Conservation (phyloP, 1,140 invertebrate genomes). For the Yoshiicerus persimilis region DNA sequence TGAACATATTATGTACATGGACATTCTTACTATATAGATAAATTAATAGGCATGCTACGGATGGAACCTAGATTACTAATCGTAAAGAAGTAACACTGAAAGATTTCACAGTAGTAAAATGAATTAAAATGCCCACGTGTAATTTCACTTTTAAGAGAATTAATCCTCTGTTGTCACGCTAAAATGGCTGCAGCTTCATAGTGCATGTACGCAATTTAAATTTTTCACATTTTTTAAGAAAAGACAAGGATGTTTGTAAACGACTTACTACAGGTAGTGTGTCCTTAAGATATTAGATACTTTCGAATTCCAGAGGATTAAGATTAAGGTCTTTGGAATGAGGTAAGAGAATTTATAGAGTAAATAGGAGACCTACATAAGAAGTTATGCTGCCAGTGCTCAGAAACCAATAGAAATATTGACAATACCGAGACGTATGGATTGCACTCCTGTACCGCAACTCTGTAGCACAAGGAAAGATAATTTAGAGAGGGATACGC, state of each 20-base stretch:
- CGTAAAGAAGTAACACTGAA: neutral
- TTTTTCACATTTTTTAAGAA: too few species aligned
- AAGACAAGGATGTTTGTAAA: too few species aligned
- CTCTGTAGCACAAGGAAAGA: neutral
- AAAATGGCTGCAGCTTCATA: neutral
- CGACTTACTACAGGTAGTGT: neutral
- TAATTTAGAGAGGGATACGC: neutral
- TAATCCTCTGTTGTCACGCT: neutral
- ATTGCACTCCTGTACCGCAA: neutral
- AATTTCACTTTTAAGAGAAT: neutral
- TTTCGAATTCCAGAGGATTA: neutral
- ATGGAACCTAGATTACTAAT: neutral
- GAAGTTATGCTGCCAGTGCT: neutral
- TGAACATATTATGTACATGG: neutral
- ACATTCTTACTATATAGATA: neutral
- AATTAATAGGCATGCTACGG: too few species aligned
- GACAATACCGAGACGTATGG: neutral
- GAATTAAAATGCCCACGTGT: neutral
- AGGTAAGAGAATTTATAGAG: neutral
- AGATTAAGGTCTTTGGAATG: neutral
- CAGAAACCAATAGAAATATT: neutral
- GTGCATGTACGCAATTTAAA: too few species aligned
- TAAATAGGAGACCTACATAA: neutral
- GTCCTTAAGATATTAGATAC: neutral
- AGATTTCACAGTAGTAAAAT: neutral